Evolutionary conservation across 1,140 invertebrate genomes (phyloP).

Genomic region (Ctenoplectra terminalis): DNA sequence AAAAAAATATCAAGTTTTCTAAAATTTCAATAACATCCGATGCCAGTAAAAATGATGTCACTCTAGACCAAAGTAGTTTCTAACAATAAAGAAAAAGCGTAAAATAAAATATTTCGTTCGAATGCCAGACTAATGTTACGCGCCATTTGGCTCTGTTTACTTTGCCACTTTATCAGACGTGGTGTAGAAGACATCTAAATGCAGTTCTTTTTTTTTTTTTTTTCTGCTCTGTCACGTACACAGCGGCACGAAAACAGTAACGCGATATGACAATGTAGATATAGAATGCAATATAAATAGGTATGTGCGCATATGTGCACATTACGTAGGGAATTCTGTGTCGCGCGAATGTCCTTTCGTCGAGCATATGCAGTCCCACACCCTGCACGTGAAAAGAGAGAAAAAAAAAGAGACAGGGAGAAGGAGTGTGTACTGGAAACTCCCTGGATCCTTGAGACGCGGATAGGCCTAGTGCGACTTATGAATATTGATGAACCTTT

Average conservation of each 20-base stretch:
- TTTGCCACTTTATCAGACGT: background rate
- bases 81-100: background rate
- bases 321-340: conserved; percentile 28
- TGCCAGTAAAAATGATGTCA: background rate
- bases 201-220: no score
- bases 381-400: no score
- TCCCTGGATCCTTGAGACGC: conserved; percentile 77
- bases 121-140: background rate
- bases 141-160: background rate
- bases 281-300: conserved; percentile 16
- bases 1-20: background rate
- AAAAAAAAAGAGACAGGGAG: no score
- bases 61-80: no score
- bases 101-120: background rate
- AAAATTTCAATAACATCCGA: no score
- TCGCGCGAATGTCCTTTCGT: conserved; percentile 21
- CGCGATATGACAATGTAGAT: no score
- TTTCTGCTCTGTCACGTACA: background rate
- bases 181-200: no score
- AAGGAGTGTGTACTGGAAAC: conserved; percentile 65
- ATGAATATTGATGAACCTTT: conserved; percentile 83
- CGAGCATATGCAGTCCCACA: conserved; percentile 6
- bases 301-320: background rate
- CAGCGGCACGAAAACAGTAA: conserved; percentile 8
- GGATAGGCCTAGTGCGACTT: conserved; percentile 76